Evolutionary conservation across 2,113 vertebrate species (phyloP), one percentile per base, ranked within the genome.

Genomic region (Chaenocephalus aceratus): DNA sequence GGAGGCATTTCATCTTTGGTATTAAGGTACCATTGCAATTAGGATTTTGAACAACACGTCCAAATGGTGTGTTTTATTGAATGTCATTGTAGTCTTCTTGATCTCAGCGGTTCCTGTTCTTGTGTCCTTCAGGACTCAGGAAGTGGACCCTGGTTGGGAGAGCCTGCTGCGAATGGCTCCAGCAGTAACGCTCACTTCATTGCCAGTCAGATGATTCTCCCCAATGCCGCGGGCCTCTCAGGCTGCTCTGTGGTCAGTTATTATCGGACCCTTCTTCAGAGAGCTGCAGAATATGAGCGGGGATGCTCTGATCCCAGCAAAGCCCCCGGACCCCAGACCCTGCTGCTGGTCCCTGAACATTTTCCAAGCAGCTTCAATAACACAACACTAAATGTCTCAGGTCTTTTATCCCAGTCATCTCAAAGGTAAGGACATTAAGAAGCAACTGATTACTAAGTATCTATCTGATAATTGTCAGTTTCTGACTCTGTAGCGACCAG

Each of bases 1-100:
- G 93, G 53, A 89, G 86, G 85, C 88, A 81, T 86, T 93, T 94
- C 23, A 70, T 92, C 61, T 94, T 94, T 90, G 86, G 91, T 21
- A 56, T 94, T 51, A 93, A 94, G 92, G 93, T 94, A 85, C 21
- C n/a, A 10, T 21, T 72, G n/a, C 6, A 4, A 18, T 52, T 51
- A 8, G 13, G 53, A 52, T 21, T 14, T 15, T 51, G 49, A 41
- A 51, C 18, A 53, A 53, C 18, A n/a, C 9, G 2, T 16, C 18
- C 15, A 36, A 74, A 64, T 15, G 13, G 3, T 58, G 34, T 68
- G 8, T 56, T 59, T 59, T 4, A 53, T 48, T 69, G 10, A 48
- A 54, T 41, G 45, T 23, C 1, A 65, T 36, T n/a, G 2, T 23
- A 16, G 23, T 1, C 6, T 56, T 10, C 41, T 56, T 61, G 3